Evolutionary conservation across 2,797 vertebrate genomes (phyloP), one percentile per base, ranked within the genome.

Genomic region (Salmo trutta): DNA sequence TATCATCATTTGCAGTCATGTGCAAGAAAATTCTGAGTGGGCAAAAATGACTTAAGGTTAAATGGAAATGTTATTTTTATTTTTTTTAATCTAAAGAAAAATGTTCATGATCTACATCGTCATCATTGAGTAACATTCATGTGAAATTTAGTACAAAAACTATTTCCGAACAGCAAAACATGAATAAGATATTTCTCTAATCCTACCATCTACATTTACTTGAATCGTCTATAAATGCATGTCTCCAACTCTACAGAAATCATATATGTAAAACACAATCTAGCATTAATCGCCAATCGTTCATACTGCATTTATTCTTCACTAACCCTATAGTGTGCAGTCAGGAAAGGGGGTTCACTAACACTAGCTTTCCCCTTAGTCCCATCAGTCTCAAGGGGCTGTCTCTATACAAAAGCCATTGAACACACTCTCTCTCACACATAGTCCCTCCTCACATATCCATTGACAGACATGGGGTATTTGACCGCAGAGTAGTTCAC

Each of bases 381-480:
- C 51, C 31, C 59, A 65, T 33, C 64, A 27, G 7, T 41, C 19
- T 74, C 52, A 14, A 82, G 14, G 24, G 29, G 53, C 6, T 71
- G 64, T 54, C 52, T 75, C 51, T 31, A 8, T 56, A 19, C 64
- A 41, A 7, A 68, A 2, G n/a, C 62, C 62, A 65, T 64, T n/a
- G 15, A 65, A 68, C 67, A 68, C 12, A 51, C 4, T 10, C 15
- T 67, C 33, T 70, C 31, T 91, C 87, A 95, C 65, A 95, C 94
- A 47, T 95, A 95, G 90, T 95, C 94, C 86, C 84, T 93, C 72
- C 85, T 91, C 73, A 89, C 88, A 75, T 94, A 91, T 71, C 91
- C 91, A 3, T 86, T 92, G 64, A 80, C 85, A 41, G 92, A 83
- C 74, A 85, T 66, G 31, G 86, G 82, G 12, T 21, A 64, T 86